Evolutionary conservation across 2,888 invertebrate species (phyloP).

Genomic region (Gerris lacustris): DNA sequence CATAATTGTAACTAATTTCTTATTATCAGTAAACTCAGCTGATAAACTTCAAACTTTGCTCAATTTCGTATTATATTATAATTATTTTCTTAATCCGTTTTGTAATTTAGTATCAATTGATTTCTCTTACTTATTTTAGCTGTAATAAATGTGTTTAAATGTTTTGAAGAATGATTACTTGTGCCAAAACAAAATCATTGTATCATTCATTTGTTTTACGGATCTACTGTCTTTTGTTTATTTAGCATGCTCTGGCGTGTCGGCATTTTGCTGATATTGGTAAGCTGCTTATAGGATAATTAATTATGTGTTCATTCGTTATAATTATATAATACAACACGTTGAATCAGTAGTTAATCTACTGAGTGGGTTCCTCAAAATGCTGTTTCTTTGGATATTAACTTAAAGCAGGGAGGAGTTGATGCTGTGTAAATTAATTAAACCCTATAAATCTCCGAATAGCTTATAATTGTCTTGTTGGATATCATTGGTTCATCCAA

Average conservation of each 20-base stretch:
- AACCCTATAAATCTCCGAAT: too few species aligned
- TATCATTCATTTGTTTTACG: background rate
- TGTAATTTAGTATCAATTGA: background rate
- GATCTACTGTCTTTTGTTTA: slow-evolving; percentile 1
- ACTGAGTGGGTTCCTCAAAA: too few species aligned
- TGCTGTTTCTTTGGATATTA: too few species aligned
- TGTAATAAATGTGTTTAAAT: background rate
- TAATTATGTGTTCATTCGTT: too few species aligned
- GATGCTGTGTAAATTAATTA: too few species aligned
- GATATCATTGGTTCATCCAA: too few species aligned
- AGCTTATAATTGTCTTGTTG: too few species aligned
- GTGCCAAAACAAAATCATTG: background rate
- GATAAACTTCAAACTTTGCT: background rate
- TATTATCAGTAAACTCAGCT: background rate
- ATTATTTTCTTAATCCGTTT: background rate
- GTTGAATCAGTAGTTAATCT: too few species aligned
- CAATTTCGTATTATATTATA: background rate
- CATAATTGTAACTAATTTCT: background rate
- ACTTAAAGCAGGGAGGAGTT: too few species aligned
- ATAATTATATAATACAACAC: too few species aligned
- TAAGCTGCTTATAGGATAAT: background rate
- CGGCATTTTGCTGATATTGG: slow-evolving; percentile 3
- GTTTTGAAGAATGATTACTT: background rate
- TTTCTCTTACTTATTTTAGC: background rate
- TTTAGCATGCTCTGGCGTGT: background rate